These are phyloP conservation scores for Huso huso DNA, from an alignment of 2,797 vertebrate genomes.

Conservation along the genomic window DNA sequence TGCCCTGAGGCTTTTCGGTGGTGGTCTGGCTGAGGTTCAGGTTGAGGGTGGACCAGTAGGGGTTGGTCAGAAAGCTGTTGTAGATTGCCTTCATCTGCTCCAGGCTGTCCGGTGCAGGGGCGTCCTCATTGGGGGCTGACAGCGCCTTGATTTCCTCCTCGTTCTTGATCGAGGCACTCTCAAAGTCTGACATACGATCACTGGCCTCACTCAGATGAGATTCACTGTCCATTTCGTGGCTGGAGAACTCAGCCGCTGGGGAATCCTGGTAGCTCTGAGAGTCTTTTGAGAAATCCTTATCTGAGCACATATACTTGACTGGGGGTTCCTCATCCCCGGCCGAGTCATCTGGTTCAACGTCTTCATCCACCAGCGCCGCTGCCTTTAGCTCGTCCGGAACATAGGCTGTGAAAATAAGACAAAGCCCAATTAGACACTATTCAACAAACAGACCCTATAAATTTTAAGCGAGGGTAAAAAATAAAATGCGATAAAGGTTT, in stretches of 20 bases:
- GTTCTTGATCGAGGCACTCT: constrained; percentile 85
- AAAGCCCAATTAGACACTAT: constrained; percentile 21
- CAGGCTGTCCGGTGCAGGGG: constrained; percentile 81
- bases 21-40: constrained; percentile 81
- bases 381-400: constrained; percentile 93
- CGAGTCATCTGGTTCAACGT: constrained; percentile 77
- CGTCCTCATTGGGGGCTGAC: constrained; percentile 67
- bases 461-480: no score
- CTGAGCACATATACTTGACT: constrained; percentile 79
- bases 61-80: constrained; percentile 94
- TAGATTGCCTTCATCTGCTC: constrained; percentile 99
- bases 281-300: constrained; percentile 81
- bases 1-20: constrained; percentile 74
- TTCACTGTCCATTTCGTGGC: constrained; percentile 96
- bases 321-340: constrained; percentile 78
- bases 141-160: constrained; percentile 88
- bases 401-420: constrained; percentile 66
- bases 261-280: constrained; percentile 81
- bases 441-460: constrained; percentile 9
- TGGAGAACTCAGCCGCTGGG: constrained; percentile 85
- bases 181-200: constrained; percentile 94
- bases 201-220: constrained; percentile 95
- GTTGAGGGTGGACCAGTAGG: constrained; percentile 94
- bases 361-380: constrained; percentile 83
- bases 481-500: no score